Conservation (phyloP, 1,140 invertebrate genomes). For the Zaprionus inermis region DNA sequence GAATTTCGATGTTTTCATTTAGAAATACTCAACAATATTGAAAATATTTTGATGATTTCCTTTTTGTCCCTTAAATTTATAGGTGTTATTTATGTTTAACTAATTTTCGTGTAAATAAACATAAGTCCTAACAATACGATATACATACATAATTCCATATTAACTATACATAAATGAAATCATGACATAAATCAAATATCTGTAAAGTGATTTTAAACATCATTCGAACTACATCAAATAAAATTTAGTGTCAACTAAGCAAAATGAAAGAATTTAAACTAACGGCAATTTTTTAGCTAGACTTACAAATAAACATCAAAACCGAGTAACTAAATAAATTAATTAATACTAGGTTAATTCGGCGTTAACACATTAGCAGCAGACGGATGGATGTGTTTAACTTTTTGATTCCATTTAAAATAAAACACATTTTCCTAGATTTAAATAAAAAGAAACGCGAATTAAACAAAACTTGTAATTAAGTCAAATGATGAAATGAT, state of each 20-base stretch:
- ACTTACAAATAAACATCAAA: slow-evolving; percentile 54
- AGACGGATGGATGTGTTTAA: slow-evolving; percentile 40
- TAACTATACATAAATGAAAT: neutral
- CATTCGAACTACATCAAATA: slow-evolving; percentile 43
- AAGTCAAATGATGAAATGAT: slow-evolving; percentile 22
- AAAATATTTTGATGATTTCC: neutral
- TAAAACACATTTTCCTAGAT: slow-evolving; percentile 59
- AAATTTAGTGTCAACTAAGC: slow-evolving; percentile 47
- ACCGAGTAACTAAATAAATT: slow-evolving; percentile 44
- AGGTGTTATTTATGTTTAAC: neutral
- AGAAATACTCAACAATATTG: neutral
- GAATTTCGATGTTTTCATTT: neutral
- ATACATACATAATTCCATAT: slow-evolving; percentile 2
- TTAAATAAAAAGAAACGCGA: slow-evolving; percentile 46
- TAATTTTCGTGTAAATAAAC: neutral
- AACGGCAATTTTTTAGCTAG: slow-evolving; percentile 74
- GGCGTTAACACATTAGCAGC: slow-evolving; percentile 26
- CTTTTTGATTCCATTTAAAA: slow-evolving; percentile 79
- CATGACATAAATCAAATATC: slow-evolving; percentile 24
- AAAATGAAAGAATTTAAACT: slow-evolving; percentile 75
- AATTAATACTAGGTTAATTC: slow-evolving; percentile 46
- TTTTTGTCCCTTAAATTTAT: neutral
- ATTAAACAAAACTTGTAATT: slow-evolving; percentile 29
- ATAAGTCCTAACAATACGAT: neutral
- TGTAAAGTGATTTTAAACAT: slow-evolving; percentile 45